Evolutionary conservation across 2,888 invertebrate species (phyloP).

Genomic region (Macrophya alboannulata): DNA sequence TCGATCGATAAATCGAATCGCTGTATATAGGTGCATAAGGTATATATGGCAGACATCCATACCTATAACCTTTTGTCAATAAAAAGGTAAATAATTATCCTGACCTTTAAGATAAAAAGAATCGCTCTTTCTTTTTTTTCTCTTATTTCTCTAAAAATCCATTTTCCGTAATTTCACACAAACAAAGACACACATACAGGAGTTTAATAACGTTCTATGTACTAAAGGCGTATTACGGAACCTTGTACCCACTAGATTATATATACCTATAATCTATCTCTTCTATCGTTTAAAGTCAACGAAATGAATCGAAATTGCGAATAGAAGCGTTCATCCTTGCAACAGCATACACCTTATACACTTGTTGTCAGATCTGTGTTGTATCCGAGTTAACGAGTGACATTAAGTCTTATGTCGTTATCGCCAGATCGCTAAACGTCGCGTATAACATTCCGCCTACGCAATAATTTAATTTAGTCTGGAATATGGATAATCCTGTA

Average conservation of each 20-base stretch:
- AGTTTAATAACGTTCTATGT: background rate
- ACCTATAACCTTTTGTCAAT: background rate
- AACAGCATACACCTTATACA: background rate
- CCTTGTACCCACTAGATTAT: background rate
- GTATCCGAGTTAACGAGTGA: background rate
- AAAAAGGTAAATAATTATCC: background rate
- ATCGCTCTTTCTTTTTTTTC: conserved; percentile 4
- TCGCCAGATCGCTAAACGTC: background rate
- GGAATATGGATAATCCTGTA: background rate
- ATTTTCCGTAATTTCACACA: background rate
- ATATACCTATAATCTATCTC: background rate
- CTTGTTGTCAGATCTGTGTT: background rate
- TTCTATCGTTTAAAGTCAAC: background rate
- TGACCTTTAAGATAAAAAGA: background rate
- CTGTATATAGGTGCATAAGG: background rate
- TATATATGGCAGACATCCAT: background rate
- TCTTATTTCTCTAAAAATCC: background rate
- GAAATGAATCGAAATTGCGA: background rate
- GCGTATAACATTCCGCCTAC: background rate
- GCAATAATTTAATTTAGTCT: conserved; percentile 17
- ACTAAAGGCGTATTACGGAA: background rate
- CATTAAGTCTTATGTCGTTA: conserved; percentile 28
- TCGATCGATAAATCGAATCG: conserved; percentile 18
- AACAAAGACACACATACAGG: background rate
- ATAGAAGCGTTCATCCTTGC: background rate